These are phyloP conservation scores for Dolichopus griseipennis DNA, from an alignment of 2,888 invertebrate species.

Conservation along the genomic window DNA sequence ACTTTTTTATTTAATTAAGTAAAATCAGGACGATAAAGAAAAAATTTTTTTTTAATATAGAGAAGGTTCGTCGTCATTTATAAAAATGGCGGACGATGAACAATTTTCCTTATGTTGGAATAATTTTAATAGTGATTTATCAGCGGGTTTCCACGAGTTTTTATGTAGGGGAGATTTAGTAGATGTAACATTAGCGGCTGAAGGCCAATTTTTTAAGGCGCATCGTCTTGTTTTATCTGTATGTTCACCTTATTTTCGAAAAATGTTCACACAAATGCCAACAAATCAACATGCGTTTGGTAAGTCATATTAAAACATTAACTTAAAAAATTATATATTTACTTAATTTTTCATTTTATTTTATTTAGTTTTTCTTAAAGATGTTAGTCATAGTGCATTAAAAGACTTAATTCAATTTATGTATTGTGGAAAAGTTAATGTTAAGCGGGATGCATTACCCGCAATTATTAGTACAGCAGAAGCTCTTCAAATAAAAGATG, in stretches of 20 bases:
- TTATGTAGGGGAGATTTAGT: slow-evolving; percentile 60
- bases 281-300: slow-evolving; percentile 60
- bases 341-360: not conserved
- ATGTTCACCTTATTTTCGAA: slow-evolving; percentile 64
- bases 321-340: not conserved
- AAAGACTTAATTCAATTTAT: slow-evolving; percentile 63
- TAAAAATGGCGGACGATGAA: slow-evolving; percentile 63
- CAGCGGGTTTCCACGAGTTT: slow-evolving; percentile 62
- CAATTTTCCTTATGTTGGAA: slow-evolving; percentile 68
- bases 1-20: no score
- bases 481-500: slow-evolving; percentile 62
- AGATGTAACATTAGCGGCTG: slow-evolving; percentile 62
- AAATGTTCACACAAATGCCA: slow-evolving; percentile 60
- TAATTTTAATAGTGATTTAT: slow-evolving; percentile 64
- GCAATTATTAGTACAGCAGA: slow-evolving; percentile 64
- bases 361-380: slow-evolving; percentile 56
- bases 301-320: slow-evolving; percentile 33
- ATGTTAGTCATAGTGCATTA: slow-evolving; percentile 60
- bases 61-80: slow-evolving; percentile 19
- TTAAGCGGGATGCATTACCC: slow-evolving; percentile 62
- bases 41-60: not conserved
- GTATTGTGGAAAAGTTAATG: slow-evolving; percentile 65
- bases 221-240: slow-evolving; percentile 64
- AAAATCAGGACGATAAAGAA: not conserved
- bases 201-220: slow-evolving; percentile 60